Evolutionary conservation across 2,797 vertebrate species (phyloP).

Genomic region (Chiroxiphia lanceolata): DNA sequence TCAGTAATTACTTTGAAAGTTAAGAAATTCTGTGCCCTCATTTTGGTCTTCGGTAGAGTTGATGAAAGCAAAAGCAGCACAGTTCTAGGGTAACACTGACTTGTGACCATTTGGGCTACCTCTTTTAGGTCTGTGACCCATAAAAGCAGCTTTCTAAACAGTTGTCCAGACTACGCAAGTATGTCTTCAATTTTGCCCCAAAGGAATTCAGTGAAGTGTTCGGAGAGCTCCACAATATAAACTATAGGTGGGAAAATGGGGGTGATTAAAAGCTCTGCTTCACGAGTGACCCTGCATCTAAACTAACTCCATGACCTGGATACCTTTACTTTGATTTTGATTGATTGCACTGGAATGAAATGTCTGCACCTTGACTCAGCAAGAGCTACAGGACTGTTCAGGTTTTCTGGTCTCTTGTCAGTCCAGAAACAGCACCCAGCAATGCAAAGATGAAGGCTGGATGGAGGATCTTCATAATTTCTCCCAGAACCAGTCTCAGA

Average conservation of each 20-base stretch:
- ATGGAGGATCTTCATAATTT: not conserved
- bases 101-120: not conserved
- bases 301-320: not conserved
- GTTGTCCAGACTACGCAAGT: not conserved
- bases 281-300: not conserved
- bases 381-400: not conserved
- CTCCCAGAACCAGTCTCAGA: not conserved
- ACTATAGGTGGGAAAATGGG: not conserved
- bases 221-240: not conserved
- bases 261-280: not conserved
- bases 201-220: not conserved
- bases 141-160: not conserved
- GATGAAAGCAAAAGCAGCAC: not conserved
- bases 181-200: not conserved
- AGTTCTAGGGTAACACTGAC: not conserved
- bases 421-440: not conserved
- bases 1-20: not conserved
- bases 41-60: not conserved
- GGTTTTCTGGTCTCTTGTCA: not conserved
- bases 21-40: not conserved
- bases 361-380: not conserved
- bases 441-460: rapidly evolving
- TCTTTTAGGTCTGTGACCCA: not conserved
- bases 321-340: not conserved
- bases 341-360: not conserved